A percentile compares a stretch with the other conserved stretches of the same genome.
Conservation (phyloP, 2,113 vertebrate genomes). For the Chrysemys picta region DNA sequence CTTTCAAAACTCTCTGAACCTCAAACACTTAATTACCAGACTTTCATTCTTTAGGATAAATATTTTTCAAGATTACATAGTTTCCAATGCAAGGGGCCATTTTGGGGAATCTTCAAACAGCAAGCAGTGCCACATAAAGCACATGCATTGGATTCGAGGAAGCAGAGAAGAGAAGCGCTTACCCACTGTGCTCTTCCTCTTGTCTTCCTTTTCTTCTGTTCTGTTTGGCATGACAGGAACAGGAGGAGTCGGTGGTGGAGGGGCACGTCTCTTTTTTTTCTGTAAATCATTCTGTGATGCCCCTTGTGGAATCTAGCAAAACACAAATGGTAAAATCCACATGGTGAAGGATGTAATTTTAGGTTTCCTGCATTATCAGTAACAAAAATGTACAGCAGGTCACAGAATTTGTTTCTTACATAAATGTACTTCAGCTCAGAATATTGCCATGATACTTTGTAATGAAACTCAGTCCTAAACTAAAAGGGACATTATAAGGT, state of each 20-base stretch:
- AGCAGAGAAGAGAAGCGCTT: slow-evolving; percentile 44
- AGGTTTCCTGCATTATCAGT: background rate
- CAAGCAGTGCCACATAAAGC: background rate
- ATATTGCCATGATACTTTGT: background rate
- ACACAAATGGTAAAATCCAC: background rate
- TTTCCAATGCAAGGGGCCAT: background rate
- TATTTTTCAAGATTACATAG: background rate
- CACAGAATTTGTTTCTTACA: background rate
- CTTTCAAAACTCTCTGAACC: background rate
- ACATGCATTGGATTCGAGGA: slow-evolving; percentile 13
- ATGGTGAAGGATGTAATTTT: background rate
- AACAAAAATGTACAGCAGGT: background rate
- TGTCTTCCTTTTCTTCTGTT: slow-evolving; percentile 86
- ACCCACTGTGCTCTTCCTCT: slow-evolving; percentile 90
- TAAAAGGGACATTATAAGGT: background rate
- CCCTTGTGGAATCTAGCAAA: slow-evolving; percentile 78
- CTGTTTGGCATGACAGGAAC: slow-evolving; percentile 79
- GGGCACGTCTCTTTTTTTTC: slow-evolving; percentile 93
- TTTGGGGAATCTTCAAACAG: background rate
- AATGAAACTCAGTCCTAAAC: background rate
- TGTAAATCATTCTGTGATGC: slow-evolving; percentile 81
- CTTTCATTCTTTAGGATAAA: slow-evolving; percentile 53
- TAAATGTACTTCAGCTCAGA: background rate
- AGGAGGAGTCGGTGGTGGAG: slow-evolving; percentile 84
- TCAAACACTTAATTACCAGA: slow-evolving; percentile 49